A percentile compares a stretch with the other conserved stretches of the same genome.
Evolutionary conservation across 2,113 vertebrate species (phyloP).

Genomic region (Tympanuchus pallidicinctus): DNA sequence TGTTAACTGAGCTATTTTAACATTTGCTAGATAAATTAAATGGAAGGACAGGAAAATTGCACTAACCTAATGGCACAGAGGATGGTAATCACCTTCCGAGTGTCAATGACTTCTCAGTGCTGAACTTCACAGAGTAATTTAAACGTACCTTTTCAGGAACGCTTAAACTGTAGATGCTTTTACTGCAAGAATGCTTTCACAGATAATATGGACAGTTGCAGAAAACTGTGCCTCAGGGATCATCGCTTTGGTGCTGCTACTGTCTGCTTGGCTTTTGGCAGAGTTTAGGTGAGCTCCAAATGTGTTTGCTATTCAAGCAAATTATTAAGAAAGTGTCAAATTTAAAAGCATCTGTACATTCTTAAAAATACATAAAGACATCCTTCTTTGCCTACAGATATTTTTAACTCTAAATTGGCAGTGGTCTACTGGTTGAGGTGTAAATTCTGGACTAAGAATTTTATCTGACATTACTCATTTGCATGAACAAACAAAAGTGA

Average conservation of each 20-base stretch:
- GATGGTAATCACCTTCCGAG: background rate
- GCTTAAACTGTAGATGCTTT: background rate
- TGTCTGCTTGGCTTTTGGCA: background rate
- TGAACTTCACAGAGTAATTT: background rate
- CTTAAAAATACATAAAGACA: background rate
- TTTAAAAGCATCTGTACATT: background rate
- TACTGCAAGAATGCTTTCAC: background rate
- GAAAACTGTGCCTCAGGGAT: background rate
- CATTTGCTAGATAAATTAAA: background rate
- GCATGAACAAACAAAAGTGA: background rate
- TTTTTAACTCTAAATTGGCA: background rate
- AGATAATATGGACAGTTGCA: background rate
- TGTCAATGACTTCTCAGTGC: background rate
- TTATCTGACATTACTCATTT: background rate
- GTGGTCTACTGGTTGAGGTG: background rate
- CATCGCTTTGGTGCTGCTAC: background rate
- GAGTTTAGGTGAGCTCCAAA: background rate
- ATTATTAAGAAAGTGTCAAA: background rate
- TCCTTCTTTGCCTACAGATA: background rate
- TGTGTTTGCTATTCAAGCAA: background rate
- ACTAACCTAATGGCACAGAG: background rate
- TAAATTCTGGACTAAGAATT: background rate
- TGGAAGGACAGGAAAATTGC: background rate
- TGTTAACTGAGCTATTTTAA: background rate
- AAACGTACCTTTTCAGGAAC: background rate